Evolutionary conservation across 2,113 vertebrate species (phyloP).

Genomic region (Conger conger): DNA sequence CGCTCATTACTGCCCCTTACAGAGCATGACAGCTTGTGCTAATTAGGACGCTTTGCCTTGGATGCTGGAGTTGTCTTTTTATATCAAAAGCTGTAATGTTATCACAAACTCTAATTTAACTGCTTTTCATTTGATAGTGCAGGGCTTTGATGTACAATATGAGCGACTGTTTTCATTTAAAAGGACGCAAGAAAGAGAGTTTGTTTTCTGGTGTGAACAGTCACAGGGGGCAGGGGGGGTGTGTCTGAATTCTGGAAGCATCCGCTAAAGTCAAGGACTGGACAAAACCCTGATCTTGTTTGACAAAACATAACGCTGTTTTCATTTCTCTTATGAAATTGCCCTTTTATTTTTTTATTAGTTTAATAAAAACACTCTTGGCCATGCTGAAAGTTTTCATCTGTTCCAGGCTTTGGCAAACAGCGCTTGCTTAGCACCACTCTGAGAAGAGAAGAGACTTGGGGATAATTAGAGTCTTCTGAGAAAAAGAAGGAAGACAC

Average conservation of each 20-base stretch:
- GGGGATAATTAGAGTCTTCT: conserved; percentile 55
- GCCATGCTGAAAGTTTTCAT: conserved; percentile 46
- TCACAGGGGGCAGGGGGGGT: conserved; percentile 56
- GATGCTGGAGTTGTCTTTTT: neutral
- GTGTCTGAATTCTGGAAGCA: conserved; percentile 46
- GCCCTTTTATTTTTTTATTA: conserved; percentile 51
- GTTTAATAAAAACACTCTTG: conserved; percentile 56
- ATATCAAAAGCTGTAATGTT: conserved; percentile 26
- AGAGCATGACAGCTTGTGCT: conserved; percentile 9
- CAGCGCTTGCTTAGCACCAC: conserved; percentile 47
- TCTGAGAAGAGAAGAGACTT: conserved; percentile 41
- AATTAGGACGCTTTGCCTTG: conserved; percentile 20
- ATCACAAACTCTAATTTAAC: conserved; percentile 20
- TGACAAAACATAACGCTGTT: conserved; percentile 19
- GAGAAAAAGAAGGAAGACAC: conserved; percentile 27
- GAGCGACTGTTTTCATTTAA: conserved; percentile 64
- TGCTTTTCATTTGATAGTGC: conserved; percentile 27
- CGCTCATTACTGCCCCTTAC: neutral
- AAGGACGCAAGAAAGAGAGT: conserved; percentile 43
- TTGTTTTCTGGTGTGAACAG: conserved; percentile 48
- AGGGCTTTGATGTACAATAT: conserved; percentile 46
- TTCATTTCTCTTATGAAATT: conserved; percentile 15
- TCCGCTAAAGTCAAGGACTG: neutral
- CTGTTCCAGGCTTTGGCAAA: conserved; percentile 39
- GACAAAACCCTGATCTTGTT: conserved; percentile 5